Percentiles rank a stretch among this genome's conserved stretches.
These are phyloP conservation scores for Cassiopea andromeda DNA, from an alignment of 30 jellyfish, hydroid and myxozoan genomes.

Conservation along the genomic window DNA sequence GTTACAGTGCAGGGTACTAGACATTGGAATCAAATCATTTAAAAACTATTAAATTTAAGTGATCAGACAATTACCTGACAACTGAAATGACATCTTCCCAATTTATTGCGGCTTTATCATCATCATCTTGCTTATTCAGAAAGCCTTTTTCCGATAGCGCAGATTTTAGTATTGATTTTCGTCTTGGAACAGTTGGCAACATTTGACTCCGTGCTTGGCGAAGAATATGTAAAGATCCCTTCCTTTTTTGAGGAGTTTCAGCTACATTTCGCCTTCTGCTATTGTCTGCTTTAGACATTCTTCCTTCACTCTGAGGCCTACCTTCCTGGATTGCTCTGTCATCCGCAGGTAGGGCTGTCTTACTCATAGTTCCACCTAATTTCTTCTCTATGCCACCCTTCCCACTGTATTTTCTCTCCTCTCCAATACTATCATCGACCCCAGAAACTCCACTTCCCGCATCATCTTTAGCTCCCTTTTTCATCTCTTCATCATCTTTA, in stretches of 20 bases:
- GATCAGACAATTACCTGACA: not conserved
- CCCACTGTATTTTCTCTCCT: not conserved
- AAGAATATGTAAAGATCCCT: not conserved
- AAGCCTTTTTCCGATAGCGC: constrained; percentile 5
- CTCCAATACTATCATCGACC: not conserved
- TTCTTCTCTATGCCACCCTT: not conserved
- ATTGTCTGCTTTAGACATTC: not conserved
- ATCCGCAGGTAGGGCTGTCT: not conserved
- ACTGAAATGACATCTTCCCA: not conserved
- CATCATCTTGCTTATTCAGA: not conserved
- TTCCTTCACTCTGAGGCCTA: not conserved
- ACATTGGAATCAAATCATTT: no score
- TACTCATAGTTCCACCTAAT: not conserved
- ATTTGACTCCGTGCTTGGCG: not conserved
- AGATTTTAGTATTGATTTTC: constrained; percentile 21
- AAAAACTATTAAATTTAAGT: not conserved
- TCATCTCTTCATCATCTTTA: not conserved
- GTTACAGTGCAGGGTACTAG: no score
- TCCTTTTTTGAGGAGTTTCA: not conserved
- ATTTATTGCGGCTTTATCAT: not conserved
- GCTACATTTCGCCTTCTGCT: not conserved
- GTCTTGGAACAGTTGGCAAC: constrained; percentile 18
- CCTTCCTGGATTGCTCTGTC: not conserved
- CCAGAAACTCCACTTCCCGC: not conserved
- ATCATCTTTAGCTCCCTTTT: not conserved